phyloP scores from a whole-genome alignment of 2,113 vertebrate species.

The Rana temporaria region DNA sequence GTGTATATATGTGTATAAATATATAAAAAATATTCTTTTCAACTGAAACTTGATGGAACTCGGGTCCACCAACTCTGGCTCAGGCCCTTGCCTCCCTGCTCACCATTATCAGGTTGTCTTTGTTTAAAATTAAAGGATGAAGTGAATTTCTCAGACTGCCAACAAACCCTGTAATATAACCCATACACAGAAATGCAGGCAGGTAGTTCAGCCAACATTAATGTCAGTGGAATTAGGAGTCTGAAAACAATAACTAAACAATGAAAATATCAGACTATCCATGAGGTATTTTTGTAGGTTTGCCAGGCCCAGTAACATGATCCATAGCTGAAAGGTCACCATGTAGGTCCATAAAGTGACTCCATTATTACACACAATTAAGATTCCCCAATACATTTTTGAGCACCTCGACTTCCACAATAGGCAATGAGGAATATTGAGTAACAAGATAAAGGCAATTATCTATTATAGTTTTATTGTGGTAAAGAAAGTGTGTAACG shows the following conservation, averaged over 20 bases:
- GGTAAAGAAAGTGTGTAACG: neutral
- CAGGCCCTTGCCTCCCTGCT: no score
- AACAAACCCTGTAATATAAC: neutral
- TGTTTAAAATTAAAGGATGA: no score
- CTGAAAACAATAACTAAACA: neutral
- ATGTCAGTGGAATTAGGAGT: neutral
- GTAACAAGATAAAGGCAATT: conserved; percentile 7
- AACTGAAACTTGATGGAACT: no score
- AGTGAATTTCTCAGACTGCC: no score
- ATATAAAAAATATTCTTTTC: no score
- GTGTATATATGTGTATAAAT: no score
- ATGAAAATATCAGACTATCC: neutral
- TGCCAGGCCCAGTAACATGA: conserved; percentile 4
- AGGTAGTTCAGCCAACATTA: neutral
- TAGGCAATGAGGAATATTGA: neutral
- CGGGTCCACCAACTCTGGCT: no score
- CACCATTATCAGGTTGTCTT: no score
- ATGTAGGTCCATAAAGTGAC: neutral
- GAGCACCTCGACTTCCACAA: neutral
- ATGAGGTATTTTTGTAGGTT: neutral
- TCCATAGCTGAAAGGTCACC: conserved; percentile 25
- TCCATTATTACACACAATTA: conserved; percentile 14
- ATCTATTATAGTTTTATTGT: conserved; percentile 12
- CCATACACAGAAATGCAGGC: neutral
- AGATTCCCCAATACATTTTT: conserved; percentile 9